Conservation (phyloP, 2,113 vertebrate genomes). For the Tympanuchus pallidicinctus region DNA sequence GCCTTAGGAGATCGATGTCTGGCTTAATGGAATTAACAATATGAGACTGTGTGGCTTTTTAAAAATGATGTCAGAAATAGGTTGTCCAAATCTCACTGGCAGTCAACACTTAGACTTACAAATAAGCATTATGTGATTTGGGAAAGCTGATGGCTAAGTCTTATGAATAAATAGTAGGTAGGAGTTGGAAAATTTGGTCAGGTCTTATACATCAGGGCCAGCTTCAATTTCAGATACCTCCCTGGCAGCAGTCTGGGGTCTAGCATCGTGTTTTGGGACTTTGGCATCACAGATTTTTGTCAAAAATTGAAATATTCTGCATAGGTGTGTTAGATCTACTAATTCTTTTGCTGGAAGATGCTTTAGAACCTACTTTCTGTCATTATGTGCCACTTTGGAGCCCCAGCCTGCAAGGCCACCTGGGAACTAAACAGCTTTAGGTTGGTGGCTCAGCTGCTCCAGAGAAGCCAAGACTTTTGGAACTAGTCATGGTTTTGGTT, state of each 20-base stretch:
- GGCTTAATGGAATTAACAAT: not conserved
- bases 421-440: not conserved
- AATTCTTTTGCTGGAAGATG: fast-evolving
- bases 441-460: not conserved
- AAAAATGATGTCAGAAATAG: not conserved
- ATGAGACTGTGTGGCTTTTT: not conserved
- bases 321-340: not conserved
- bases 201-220: not conserved
- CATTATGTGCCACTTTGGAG: not conserved
- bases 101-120: not conserved
- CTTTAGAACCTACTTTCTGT: not conserved
- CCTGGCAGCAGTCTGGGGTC: not conserved
- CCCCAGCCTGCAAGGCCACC: not conserved
- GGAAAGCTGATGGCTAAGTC: not conserved
- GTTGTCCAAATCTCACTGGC: not conserved
- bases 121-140: not conserved
- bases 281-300: not conserved
- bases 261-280: not conserved
- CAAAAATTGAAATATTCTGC: not conserved
- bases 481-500: not conserved
- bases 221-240: not conserved
- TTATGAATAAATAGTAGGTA: not conserved
- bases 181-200: not conserved
- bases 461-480: not conserved
- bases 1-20: not conserved